These are phyloP conservation scores for Dicrurus megarhynchus DNA, from an alignment of 2,113 vertebrate genomes.

Conservation along the genomic window DNA sequence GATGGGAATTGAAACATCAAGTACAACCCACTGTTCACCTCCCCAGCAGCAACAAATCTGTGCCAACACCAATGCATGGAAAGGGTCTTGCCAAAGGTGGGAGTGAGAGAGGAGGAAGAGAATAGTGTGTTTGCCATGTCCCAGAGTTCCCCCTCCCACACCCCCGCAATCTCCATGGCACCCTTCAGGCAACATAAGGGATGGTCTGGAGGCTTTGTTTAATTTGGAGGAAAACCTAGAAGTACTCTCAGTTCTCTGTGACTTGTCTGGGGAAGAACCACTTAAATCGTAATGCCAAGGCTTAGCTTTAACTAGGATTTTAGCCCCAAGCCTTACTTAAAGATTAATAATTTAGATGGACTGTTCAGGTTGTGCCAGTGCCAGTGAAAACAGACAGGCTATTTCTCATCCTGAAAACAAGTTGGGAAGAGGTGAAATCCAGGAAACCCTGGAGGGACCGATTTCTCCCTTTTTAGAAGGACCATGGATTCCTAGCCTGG, in stretches of 20 bases:
- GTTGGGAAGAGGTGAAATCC: not conserved
- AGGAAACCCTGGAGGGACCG: not conserved
- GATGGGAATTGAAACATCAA: not conserved
- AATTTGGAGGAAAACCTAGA: not conserved
- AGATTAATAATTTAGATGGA: not conserved
- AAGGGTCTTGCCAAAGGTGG: not conserved
- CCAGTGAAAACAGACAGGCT: not conserved
- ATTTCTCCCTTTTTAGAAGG: not conserved
- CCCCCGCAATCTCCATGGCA: not conserved
- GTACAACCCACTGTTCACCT: not conserved
- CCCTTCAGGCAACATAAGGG: not conserved
- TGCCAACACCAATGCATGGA: fast-evolving
- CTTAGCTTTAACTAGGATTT: not conserved
- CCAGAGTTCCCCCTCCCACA: not conserved
- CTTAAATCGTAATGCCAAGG: not conserved
- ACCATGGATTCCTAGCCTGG: not conserved
- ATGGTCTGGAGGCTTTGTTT: not conserved
- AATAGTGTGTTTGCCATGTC: not conserved
- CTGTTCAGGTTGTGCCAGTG: not conserved
- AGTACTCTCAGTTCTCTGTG: not conserved
- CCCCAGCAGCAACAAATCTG: not conserved
- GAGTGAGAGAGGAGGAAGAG: not conserved
- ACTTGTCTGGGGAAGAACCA: not conserved
- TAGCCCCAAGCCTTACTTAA: not conserved
- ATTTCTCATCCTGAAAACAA: not conserved